These are phyloP conservation scores for Cephonodes hylas DNA, from an alignment of 2,888 invertebrate species.

Conservation along the genomic window DNA sequence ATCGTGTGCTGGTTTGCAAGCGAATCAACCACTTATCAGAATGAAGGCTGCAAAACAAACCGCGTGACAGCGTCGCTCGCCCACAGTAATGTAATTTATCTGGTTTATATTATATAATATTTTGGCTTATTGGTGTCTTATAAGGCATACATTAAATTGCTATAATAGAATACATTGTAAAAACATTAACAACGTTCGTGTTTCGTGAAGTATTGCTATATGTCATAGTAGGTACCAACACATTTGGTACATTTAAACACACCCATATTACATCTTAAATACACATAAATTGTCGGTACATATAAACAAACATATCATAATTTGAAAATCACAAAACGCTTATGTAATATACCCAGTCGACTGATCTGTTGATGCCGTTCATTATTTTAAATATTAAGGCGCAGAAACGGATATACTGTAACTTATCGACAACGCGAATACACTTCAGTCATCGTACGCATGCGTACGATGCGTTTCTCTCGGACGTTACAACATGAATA, in stretches of 20 bases:
- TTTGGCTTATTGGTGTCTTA: background rate
- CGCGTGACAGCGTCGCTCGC: background rate
- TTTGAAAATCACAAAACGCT: conserved; percentile 25
- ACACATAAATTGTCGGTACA: conserved; percentile 10
- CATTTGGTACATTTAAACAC: background rate
- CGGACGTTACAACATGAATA: background rate
- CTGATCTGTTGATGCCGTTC: background rate
- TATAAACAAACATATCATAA: conserved; percentile 29
- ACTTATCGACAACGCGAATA: background rate
- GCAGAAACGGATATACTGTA: background rate
- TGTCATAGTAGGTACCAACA: conserved; percentile 14
- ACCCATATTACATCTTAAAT: background rate
- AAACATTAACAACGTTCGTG: conserved; percentile 5
- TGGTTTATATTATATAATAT: background rate
- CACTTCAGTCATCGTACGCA: too few species aligned
- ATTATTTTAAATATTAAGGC: background rate
- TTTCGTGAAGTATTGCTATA: background rate
- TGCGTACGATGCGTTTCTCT: too few species aligned
- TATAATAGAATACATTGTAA: conserved; percentile 8
- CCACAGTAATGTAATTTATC: background rate
- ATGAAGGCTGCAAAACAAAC: background rate
- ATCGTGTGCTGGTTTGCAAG: background rate
- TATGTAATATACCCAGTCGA: conserved; percentile 13
- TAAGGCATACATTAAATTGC: conserved; percentile 4
- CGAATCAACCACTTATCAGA: background rate